These are phyloP conservation scores for Kuschelorhynchus macadamiae DNA, from an alignment of 2,888 invertebrate species.

Conservation along the genomic window DNA sequence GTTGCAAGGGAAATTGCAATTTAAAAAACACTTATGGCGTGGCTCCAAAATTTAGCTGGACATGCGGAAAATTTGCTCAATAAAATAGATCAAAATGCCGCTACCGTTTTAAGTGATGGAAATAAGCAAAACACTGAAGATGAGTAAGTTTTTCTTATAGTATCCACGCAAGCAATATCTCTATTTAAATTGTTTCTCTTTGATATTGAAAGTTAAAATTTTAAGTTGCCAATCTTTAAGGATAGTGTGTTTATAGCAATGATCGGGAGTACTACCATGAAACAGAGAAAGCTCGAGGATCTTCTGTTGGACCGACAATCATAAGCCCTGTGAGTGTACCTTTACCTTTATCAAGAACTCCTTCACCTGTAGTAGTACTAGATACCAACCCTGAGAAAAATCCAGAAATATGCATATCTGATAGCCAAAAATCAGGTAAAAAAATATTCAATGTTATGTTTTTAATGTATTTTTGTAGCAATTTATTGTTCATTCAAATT, in stretches of 20 bases:
- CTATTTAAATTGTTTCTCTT: not conserved
- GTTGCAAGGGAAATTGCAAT: too few species aligned
- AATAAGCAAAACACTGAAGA: slow-evolving; percentile 34
- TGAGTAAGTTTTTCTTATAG: slow-evolving; percentile 22
- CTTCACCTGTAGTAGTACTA: slow-evolving; percentile 9
- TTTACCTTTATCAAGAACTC: not conserved
- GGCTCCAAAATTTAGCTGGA: slow-evolving; percentile 80
- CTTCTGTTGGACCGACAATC: not conserved
- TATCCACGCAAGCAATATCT: not conserved
- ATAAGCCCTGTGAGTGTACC: slow-evolving; percentile 3
- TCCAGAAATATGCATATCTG: slow-evolving; percentile 11
- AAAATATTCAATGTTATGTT: too few species aligned
- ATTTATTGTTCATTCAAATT: too few species aligned
- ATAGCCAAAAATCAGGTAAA: slow-evolving; percentile 27
- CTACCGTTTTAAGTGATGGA: slow-evolving; percentile 71
- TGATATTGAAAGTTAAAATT: too few species aligned
- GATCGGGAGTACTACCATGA: slow-evolving; percentile 9
- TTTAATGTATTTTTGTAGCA: too few species aligned
- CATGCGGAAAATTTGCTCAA: slow-evolving; percentile 82
- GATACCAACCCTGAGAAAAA: slow-evolving; percentile 11
- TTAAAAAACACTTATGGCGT: too few species aligned
- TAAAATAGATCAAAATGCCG: slow-evolving; percentile 82
- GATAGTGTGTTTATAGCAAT: not conserved
- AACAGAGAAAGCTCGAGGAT: slow-evolving; percentile 4
- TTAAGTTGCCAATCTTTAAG: too few species aligned